Evolutionary conservation across 2,888 invertebrate genomes (phyloP), one percentile per base, ranked within the genome.

Genomic region (Busseola fusca): DNA sequence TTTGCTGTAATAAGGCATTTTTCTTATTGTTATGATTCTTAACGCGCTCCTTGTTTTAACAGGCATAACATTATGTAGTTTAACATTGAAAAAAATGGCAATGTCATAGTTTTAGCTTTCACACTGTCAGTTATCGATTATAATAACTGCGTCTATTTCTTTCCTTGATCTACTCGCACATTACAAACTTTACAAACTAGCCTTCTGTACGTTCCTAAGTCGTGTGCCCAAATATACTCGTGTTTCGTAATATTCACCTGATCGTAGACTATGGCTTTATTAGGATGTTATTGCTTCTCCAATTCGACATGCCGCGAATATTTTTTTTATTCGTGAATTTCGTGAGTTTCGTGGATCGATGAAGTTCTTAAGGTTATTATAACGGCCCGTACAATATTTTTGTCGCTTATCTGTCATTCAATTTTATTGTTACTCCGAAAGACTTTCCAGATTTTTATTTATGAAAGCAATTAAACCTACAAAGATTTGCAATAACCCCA

Each of bases 181-280:
- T 56, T 30, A 10, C 2, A 62, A 62, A 34, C 12, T 0, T 50
- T 58, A 30, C 10, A 30, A 60, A 30, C 62, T 1, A 6, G 16
- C 4, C 30, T 80, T 64, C 64, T 69, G 63, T 2, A 25, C 37
- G 27, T 62, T 1, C 0, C 1, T 54, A 2, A 5, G 7, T 1
- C 12, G 9, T 45, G 37, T 57, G n/a, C 42, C 57, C n/a, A 80
- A 76, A 73, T 66, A 69, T 73, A 57, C 79, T 83, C 79, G 62
- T 75, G 74, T 83, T 84, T 78, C 75, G 81, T 78, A 83, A 82
- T 77, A 74, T 74, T 82, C 84, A 82, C 70, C 82, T 84, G 82
- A 83, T 83, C 82, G 76, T 72, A 72, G 79, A 74, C 76, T 72
- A 81, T 64, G 79, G 65, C 76, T 84, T 82, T 83, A 84, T 83